Evolutionary conservation across 2,888 invertebrate species (phyloP).

Genomic region (Pandemis heparana): DNA sequence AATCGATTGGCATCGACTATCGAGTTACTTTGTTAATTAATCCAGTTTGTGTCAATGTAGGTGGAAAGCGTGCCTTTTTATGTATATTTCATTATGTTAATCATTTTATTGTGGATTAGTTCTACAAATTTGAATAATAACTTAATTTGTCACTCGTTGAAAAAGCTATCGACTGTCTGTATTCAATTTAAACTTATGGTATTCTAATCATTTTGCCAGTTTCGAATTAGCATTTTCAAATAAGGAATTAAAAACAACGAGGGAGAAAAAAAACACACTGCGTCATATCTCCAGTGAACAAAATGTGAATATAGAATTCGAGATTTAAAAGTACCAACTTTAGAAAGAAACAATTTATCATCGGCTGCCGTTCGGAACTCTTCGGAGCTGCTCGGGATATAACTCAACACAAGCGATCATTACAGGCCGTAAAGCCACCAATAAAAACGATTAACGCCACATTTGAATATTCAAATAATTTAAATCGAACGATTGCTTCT

Average conservation of each 20-base stretch:
- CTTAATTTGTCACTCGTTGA: slow-evolving; percentile 30
- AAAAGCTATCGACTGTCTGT: neutral
- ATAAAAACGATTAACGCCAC: slow-evolving; percentile 80
- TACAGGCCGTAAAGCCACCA: slow-evolving; percentile 80
- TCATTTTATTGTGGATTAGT: slow-evolving; percentile 38
- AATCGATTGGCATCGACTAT: slow-evolving; percentile 38
- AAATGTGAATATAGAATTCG: neutral
- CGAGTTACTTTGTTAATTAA: slow-evolving; percentile 40
- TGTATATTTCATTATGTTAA: slow-evolving; percentile 41
- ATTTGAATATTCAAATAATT: slow-evolving; percentile 77
- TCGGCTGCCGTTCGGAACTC: slow-evolving; percentile 10
- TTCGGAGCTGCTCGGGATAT: slow-evolving; percentile 34
- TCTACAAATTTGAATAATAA: slow-evolving; percentile 38
- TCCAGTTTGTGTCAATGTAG: slow-evolving; percentile 42
- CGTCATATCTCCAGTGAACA: neutral
- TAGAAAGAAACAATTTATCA: neutral
- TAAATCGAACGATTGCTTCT: slow-evolving; percentile 63
- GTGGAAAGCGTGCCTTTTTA: slow-evolving; percentile 42
- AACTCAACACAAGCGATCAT: slow-evolving; percentile 66
- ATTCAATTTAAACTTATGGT: slow-evolving; percentile 2
- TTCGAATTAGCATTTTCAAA: neutral
- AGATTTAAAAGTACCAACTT: slow-evolving; percentile 16
- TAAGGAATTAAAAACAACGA: neutral
- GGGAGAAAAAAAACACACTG: neutral
- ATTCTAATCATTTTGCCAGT: neutral